Evolutionary conservation across 30 jellyfish, hydroid and myxozoan genomes (phyloP).

Genomic region (Chrysaora quinquecirrha): DNA sequence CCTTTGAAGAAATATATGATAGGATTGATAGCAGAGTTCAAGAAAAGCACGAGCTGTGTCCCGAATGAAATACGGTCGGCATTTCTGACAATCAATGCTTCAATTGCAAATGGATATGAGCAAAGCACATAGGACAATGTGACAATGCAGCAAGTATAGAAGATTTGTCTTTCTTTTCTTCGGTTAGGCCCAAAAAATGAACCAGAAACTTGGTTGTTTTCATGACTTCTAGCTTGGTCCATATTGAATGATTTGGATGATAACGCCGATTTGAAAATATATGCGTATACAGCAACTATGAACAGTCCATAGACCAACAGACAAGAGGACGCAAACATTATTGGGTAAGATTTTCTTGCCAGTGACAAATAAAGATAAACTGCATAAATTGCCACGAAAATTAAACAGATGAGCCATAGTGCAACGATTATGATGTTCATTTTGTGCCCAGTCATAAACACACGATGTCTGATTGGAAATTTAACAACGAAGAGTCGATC

Average conservation of each 20-base stretch:
- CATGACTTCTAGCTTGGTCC: neutral
- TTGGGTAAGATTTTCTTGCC: neutral
- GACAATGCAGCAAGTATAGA: slow-evolving; percentile 31
- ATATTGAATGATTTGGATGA: neutral
- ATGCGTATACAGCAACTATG: neutral
- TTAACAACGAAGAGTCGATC: slow-evolving; percentile 39
- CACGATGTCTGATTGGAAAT: slow-evolving; percentile 20
- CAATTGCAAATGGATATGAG: slow-evolving; percentile 50
- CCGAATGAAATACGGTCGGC: neutral
- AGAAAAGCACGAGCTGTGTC: slow-evolving; percentile 7
- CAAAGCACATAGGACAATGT: slow-evolving; percentile 50
- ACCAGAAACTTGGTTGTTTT: neutral
- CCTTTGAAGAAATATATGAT: slow-evolving; percentile 51
- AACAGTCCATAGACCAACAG: neutral
- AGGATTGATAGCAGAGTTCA: slow-evolving; percentile 50
- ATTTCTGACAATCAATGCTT: neutral
- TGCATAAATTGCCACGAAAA: neutral
- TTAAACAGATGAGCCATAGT: slow-evolving; percentile 7
- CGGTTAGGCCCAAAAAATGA: neutral
- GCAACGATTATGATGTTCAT: neutral
- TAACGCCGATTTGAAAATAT: neutral
- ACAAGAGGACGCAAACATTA: neutral
- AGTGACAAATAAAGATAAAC: neutral
- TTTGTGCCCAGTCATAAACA: neutral
- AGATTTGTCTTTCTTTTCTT: slow-evolving; percentile 26